Conservation (phyloP, 2,113 vertebrate species). For the Bagarius yarrelli region DNA sequence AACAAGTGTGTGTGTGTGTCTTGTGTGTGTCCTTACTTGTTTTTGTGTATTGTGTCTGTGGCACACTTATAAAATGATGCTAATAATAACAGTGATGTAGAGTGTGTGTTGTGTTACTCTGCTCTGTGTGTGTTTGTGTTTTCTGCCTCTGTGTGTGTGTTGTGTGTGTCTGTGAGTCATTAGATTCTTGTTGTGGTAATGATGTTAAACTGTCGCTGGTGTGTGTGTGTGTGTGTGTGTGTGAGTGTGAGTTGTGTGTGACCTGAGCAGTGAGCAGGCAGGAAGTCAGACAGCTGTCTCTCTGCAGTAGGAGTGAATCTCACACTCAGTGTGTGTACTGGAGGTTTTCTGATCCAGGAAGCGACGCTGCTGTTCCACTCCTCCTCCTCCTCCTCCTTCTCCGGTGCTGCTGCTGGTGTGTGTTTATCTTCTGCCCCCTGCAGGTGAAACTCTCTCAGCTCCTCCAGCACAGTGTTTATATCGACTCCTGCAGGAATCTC, state of each 20-base stretch:
- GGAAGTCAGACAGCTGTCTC: conserved; percentile 72
- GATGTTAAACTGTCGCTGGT: no score
- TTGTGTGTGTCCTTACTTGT: no score
- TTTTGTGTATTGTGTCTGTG: no score
- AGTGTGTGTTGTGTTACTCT: no score
- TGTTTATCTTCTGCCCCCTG: conserved; percentile 36
- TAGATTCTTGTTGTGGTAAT: no score
- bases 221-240: no score
- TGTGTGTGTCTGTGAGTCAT: no score
- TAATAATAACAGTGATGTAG: no score
- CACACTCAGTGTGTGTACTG: conserved; percentile 72
- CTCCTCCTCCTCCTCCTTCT: background rate
- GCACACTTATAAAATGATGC: no score
- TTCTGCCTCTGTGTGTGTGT: no score
- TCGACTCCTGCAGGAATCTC: background rate
- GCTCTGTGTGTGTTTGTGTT: no score
- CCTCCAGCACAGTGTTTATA: conserved; percentile 53
- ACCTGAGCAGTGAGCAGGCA: conserved; percentile 64
- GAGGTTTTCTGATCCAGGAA: conserved; percentile 77
- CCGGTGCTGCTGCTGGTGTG: background rate
- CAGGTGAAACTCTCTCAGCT: conserved; percentile 59
- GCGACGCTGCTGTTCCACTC: conserved; percentile 65
- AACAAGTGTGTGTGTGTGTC: no score
- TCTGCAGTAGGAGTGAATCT: conserved; percentile 80
- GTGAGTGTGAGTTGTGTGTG: background rate